Evolutionary conservation across 2,797 vertebrate genomes (phyloP).

Genomic region (Phrynocephalus forsythii): DNA sequence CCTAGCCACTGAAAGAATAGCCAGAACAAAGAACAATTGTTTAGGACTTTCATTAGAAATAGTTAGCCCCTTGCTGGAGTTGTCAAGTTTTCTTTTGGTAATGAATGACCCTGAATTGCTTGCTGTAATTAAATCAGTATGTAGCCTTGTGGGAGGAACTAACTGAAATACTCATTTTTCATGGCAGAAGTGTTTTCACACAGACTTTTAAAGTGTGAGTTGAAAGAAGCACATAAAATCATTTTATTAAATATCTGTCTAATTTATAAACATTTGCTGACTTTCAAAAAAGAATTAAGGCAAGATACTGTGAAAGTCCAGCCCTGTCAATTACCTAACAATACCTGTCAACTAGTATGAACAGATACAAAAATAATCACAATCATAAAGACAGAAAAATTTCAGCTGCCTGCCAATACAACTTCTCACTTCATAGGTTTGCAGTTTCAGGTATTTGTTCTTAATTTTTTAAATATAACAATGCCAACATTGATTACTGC

Average conservation of each 20-base stretch:
- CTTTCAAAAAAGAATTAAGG: background rate
- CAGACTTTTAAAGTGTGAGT: background rate
- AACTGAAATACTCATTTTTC: slow-evolving; percentile 25
- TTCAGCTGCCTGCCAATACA: background rate
- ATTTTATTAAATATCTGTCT: background rate
- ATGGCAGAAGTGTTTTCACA: slow-evolving; percentile 10
- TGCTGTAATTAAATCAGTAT: slow-evolving; percentile 50
- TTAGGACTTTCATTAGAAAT: slow-evolving; percentile 30
- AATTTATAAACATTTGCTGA: background rate
- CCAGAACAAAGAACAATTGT: slow-evolving; percentile 45
- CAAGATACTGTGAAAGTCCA: background rate
- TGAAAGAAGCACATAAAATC: background rate
- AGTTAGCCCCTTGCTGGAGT: slow-evolving; percentile 38
- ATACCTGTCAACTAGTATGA: background rate
- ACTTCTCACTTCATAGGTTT: background rate
- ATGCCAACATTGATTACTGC: background rate
- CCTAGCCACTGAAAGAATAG: background rate
- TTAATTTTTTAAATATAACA: background rate
- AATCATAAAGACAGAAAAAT: background rate
- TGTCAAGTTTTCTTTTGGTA: slow-evolving; percentile 49
- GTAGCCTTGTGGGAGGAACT: slow-evolving; percentile 13
- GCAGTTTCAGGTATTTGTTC: background rate
- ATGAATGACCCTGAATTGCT: slow-evolving; percentile 47
- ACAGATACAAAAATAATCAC: background rate
- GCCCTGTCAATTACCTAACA: background rate